Base-by-base conservation (phyloP, 2,113 vertebrate genomes). In the Chloebia gouldiae region DNA sequence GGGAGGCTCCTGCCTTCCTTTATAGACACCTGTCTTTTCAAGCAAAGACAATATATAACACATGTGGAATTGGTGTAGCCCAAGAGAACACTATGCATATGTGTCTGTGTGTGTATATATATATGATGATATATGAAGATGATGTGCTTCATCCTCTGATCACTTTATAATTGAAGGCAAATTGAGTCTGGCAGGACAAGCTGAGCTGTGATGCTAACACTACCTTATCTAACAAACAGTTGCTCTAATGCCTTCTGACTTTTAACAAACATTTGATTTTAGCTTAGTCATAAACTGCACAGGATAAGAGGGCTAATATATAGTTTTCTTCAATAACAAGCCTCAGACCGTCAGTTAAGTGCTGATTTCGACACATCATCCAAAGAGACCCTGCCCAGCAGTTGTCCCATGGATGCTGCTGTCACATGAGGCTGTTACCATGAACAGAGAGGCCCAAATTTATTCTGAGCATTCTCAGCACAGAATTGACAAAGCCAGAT, bases 391-490 rank as follows among this genome's bases (percentile, higher is more conserved):
- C 31, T 61, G 31, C 44, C 6, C 21, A 68, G 56, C 13, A 13
- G 25, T 0, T 60, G 31, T 40, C n/a, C 27, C 37, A 13, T 0
- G 6, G 50, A 24, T 1, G 1, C 3, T 2, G 13, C 66, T n/a
- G 8, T 71, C 61, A 71, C 13, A 10, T 1, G 1, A 89, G 30
- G 17, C 68, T 1, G 3, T 24, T 59, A 21, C 23, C 44, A 28
- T 8, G 28, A 45, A 59, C 13, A 31, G 31, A 77, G 27, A 39
- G 13, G 44, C 44, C 40, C 27, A 45, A 61, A 56, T 65, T 56
- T 51, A 49, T 57, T 84, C 64, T 40, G 60, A 24, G 37, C n/a
- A 61, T 81, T 75, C n/a, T 75, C 39, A 61, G 23, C 57, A 56
- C 13, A 63, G 64, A 70, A 22, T 45, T 81, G 25, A 39, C 23